Evolutionary conservation across 2,113 vertebrate species (phyloP).

Genomic region (Clupea harengus): DNA sequence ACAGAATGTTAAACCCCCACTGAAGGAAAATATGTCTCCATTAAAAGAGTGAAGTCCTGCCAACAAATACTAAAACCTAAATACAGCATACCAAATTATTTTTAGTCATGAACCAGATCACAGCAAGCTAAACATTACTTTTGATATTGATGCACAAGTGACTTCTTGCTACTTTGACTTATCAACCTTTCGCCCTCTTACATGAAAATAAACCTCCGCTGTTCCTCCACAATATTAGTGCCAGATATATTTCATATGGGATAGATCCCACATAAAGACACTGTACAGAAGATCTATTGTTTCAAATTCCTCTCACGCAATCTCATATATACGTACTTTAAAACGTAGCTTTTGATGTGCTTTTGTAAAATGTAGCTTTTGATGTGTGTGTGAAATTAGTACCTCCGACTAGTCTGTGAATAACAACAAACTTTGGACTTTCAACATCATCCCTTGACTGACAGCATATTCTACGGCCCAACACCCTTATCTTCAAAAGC

Average conservation of each 20-base stretch:
- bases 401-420: too few species aligned
- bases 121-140: slow-evolving; percentile 24
- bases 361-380: too few species aligned
- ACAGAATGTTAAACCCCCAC: background rate
- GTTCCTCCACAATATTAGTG: background rate
- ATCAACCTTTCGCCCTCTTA: background rate
- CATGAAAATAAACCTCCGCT: background rate
- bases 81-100: slow-evolving; percentile 26
- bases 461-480: background rate
- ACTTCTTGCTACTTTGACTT: background rate
- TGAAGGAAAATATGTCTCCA: slow-evolving; percentile 19
- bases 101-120: slow-evolving; percentile 24
- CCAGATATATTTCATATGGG: background rate
- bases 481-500: background rate
- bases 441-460: background rate
- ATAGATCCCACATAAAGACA: background rate
- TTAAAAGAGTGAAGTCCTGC: slow-evolving; percentile 26
- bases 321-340: background rate
- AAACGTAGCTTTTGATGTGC: too few species aligned
- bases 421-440: background rate
- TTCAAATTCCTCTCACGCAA: background rate
- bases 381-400: too few species aligned
- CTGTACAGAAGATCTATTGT: background rate
- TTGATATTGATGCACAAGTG: slow-evolving; percentile 16
- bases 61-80: slow-evolving; percentile 21